phyloP scores from a whole-genome alignment of 2,113 vertebrate species.

The Melanocharis versteri region DNA sequence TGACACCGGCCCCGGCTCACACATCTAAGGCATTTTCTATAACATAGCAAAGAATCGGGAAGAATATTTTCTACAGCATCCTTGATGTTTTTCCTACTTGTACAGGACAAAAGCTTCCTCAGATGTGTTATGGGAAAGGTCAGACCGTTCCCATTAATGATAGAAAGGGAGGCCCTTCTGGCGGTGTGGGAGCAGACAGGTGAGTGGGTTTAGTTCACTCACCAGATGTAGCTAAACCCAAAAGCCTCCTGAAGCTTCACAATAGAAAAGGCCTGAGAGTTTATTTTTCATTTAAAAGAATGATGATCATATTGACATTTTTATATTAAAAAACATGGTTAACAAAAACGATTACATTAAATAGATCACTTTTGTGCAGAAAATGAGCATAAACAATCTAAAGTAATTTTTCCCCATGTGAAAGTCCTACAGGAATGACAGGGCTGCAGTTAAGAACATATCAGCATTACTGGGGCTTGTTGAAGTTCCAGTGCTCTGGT shows the following conservation, averaged over 20 bases:
- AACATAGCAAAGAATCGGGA: neutral
- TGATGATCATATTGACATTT: neutral
- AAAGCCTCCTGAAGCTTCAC: neutral
- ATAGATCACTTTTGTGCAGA: neutral
- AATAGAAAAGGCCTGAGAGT: conserved; percentile 1
- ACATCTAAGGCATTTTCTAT: accelerated
- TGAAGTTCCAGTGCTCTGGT: neutral
- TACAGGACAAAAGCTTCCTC: neutral
- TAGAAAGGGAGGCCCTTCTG: accelerated
- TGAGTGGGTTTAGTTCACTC: neutral
- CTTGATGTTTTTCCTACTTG: neutral
- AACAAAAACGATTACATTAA: neutral
- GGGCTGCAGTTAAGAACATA: neutral
- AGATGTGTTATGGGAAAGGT: neutral
- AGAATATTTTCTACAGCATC: neutral
- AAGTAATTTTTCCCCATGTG: neutral
- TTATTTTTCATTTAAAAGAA: conserved; percentile 27
- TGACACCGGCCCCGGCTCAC: accelerated
- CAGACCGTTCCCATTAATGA: accelerated
- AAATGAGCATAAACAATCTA: neutral
- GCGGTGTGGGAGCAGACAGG: neutral
- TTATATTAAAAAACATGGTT: neutral
- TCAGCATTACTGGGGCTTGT: neutral
- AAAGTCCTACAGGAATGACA: neutral
- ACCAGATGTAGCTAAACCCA: neutral